Evolutionary conservation across 2,113 vertebrate genomes (phyloP).

Genomic region (Rhineura floridana): DNA sequence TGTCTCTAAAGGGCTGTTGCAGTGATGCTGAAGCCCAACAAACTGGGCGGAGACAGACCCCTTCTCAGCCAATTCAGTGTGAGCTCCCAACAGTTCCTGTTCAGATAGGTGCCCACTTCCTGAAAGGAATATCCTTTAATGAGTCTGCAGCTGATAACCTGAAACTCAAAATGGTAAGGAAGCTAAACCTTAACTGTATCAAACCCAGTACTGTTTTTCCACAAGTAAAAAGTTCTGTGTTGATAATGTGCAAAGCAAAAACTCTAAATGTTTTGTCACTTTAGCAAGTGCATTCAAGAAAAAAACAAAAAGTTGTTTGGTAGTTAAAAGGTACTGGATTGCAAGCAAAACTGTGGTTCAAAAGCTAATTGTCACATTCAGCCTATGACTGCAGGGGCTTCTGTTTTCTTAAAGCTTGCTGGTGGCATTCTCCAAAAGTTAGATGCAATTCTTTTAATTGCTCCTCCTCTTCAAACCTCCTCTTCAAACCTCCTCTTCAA

Average conservation of each 20-base stretch:
- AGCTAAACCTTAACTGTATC: background rate
- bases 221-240: background rate
- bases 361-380: background rate
- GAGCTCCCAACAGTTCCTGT: constrained; percentile 96
- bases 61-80: constrained; percentile 94
- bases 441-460: background rate
- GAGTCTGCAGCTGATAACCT: constrained; percentile 96
- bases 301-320: background rate
- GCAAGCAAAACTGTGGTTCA: background rate
- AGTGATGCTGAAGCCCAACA: constrained; percentile 97
- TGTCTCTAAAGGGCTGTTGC: constrained; percentile 87
- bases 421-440: background rate
- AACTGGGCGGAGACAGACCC: constrained; percentile 93
- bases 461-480: too few relatives aligned
- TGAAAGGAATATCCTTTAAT: constrained; percentile 97
- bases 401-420: background rate
- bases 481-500: background rate
- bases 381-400: background rate
- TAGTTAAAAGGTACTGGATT: background rate
- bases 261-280: background rate
- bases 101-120: constrained; percentile 94
- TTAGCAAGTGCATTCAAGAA: background rate
- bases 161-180: constrained; percentile 93
- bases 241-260: background rate
- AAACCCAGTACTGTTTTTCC: background rate